These are phyloP conservation scores for Leptoclinus maculatus DNA, from an alignment of 2,797 vertebrate species.

Conservation along the genomic window DNA sequence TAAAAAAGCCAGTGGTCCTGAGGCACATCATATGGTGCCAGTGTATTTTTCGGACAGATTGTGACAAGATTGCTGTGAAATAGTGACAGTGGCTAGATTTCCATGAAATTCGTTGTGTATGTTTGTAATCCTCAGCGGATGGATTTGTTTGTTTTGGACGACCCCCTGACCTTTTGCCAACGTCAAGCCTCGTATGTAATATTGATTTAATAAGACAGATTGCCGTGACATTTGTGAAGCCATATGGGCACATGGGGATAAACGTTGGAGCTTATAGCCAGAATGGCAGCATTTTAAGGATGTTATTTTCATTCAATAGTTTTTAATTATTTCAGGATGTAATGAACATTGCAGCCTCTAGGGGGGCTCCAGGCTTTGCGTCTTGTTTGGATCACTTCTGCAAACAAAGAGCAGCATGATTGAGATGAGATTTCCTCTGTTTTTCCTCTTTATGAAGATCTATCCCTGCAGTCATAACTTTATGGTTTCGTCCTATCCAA, in stretches of 20 bases:
- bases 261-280: not conserved
- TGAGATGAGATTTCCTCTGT: not conserved
- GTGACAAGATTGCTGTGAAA: not conserved
- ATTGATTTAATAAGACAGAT: not conserved
- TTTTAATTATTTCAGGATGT: not conserved
- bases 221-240: not conserved
- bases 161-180: not conserved
- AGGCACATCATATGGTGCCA: not conserved
- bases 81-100: not conserved
- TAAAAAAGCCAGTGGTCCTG: not conserved
- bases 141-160: slow-evolving; percentile 6
- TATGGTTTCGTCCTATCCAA: not conserved
- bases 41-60: slow-evolving; percentile 5
- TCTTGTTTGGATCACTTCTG: slow-evolving; percentile 1
- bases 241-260: not conserved
- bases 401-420: not conserved
- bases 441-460: not conserved
- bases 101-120: not conserved
- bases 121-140: not conserved
- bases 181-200: not conserved
- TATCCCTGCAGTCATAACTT: not conserved
- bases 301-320: not conserved
- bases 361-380: not conserved
- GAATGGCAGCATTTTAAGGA: not conserved
- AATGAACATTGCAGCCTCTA: slow-evolving; percentile 5